A percentile compares a stretch with the other conserved stretches of the same genome.
These are phyloP conservation scores for Peromyscus melanophrys DNA, from an alignment of 2,797 vertebrate species.

Conservation along the genomic window DNA sequence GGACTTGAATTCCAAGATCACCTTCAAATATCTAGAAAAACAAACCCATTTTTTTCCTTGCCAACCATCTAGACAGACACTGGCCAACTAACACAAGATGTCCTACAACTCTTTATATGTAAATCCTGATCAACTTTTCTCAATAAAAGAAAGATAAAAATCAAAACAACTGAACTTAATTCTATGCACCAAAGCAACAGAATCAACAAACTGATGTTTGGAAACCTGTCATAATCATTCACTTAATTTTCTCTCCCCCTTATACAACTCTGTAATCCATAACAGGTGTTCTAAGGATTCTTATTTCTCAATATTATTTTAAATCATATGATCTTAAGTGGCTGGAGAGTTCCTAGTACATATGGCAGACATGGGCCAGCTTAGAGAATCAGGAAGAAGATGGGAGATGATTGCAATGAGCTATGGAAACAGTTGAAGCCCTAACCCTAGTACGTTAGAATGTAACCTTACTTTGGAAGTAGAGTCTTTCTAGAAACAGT, in stretches of 20 bases:
- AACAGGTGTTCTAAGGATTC: conserved; percentile 12
- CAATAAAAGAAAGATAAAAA: conserved; percentile 60
- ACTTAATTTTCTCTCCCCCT: conserved; percentile 40
- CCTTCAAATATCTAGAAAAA: conserved; percentile 63
- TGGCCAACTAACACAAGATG: conserved; percentile 61
- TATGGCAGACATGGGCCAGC: background rate
- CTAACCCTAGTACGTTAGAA: background rate
- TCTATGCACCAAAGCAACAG: conserved; percentile 40
- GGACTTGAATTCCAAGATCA: conserved; percentile 45
- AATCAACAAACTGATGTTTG: conserved; percentile 49
- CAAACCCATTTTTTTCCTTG: conserved; percentile 55
- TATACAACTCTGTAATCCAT: conserved; percentile 61
- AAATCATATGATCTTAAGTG: background rate
- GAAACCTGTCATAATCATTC: conserved; percentile 57
- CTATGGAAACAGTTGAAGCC: background rate
- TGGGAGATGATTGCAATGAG: background rate
- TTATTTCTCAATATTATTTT: conserved; percentile 19
- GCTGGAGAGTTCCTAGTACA: background rate
- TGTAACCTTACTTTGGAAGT: conserved; percentile 24
- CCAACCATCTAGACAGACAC: conserved; percentile 61
- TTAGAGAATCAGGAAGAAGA: background rate
- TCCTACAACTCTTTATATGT: conserved; percentile 37
- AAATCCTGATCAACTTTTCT: conserved; percentile 69
- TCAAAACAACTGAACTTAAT: conserved; percentile 69
- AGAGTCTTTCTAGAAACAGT: background rate